Percentiles rank a stretch among this genome's conserved stretches.
Evolutionary conservation across 1,140 invertebrate genomes (phyloP).

Genomic region (Drosophila navojoa): DNA sequence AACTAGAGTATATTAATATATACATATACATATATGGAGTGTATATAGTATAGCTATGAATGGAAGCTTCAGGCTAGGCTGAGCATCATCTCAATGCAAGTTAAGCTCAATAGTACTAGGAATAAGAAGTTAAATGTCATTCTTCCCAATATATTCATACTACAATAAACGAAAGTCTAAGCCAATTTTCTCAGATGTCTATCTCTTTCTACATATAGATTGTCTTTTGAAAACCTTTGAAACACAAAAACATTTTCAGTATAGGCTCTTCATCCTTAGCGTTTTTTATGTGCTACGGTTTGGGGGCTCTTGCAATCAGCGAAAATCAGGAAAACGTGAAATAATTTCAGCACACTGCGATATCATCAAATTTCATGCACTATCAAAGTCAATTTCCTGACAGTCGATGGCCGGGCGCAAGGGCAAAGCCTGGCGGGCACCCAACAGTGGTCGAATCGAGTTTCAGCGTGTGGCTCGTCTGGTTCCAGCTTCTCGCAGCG

Average conservation of each 20-base stretch:
- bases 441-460: conserved; percentile 17
- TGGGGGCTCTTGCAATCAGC: background rate
- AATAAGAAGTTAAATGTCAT: too few relatives aligned
- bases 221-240: too few relatives aligned
- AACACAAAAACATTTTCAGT: background rate
- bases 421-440: background rate
- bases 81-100: too few relatives aligned
- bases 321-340: conserved; percentile 56
- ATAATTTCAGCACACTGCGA: conserved; percentile 48
- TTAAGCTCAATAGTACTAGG: too few relatives aligned
- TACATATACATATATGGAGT: too few relatives aligned
- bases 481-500: too few relatives aligned
- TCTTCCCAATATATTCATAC: too few relatives aligned
- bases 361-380: conserved; percentile 82
- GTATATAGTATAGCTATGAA: too few relatives aligned
- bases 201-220: too few relatives aligned
- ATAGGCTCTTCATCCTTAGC: background rate
- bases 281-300: background rate
- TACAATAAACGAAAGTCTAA: too few relatives aligned
- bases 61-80: too few relatives aligned
- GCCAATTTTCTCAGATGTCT: too few relatives aligned
- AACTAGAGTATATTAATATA: background rate
- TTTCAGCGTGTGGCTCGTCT: conserved; percentile 8
- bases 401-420: conserved; percentile 15
- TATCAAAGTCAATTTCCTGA: conserved; percentile 80